Base-by-base conservation (phyloP, 2,113 vertebrate species). In the Misgurnus anguillicaudatus region DNA sequence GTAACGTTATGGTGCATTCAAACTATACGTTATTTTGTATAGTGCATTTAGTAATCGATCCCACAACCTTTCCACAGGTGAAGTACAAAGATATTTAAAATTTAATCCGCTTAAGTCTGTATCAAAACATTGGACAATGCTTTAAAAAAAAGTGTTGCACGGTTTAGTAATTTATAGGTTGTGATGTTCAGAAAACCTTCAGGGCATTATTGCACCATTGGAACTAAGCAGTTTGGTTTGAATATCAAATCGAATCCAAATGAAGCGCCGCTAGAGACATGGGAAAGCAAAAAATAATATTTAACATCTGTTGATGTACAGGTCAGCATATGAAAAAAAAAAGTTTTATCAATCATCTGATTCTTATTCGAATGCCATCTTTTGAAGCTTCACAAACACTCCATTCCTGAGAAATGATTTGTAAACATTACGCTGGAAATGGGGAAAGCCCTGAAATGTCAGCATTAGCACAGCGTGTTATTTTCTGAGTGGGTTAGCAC, bases 381-480 rank as follows among this genome's bases (percentile, higher is more conserved):
- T 45, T 45, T 45, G 1, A 7, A 75, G 24, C 4, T 41, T 71
- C 17, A 62, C 13, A 16, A 21, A 62, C 55, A 71, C 60, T 72
- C 66, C 64, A 60, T 65, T 31, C 53, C 71, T 55, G 14, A 24
- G 24, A 61, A 58, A 36, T 9, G 11, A 31, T 45, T 39, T 8
- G 6, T 41, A 79, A 84, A 81, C 68, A 71, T 79, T 72, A 55
- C 31, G 58, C 51, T 21, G 53, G 61, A 65, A 67, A 60, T 42
- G 51, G 11, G 63, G 51, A 63, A 79, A 36, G 69, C 48, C 77
- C 41, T 19, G 73, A 70, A 77, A 74, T 63, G 79, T 45, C 38
- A 24, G 51, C 75, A 72, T 81, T 77, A 77, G 39, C 73, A 77
- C 69, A 21, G 66, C 19, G 58, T 64, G 55, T 77, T 84, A 80